A percentile compares a stretch with the other conserved stretches of the same genome.
Evolutionary conservation across 2,113 vertebrate species (phyloP).

Genomic region (Archocentrus centrarchus): DNA sequence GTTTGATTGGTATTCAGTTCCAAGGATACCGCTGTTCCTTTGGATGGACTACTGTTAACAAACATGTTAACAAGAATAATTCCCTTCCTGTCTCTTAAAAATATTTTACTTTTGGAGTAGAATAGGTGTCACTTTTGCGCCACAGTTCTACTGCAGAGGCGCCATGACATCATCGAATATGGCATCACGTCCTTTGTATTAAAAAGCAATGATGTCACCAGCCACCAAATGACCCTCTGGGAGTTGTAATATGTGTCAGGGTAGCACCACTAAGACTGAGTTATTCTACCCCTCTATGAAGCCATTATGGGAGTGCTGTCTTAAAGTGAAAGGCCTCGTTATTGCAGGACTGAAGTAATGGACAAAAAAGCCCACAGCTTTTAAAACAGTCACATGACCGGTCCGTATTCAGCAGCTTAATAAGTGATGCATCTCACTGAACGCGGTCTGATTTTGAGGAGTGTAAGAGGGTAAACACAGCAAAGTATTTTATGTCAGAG

Average conservation of each 20-base stretch:
- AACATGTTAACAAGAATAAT: constrained; percentile 7
- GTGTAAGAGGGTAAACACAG: not conserved
- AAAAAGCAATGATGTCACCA: constrained; percentile 74
- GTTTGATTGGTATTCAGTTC: constrained; percentile 18
- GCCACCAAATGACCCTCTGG: constrained; percentile 47
- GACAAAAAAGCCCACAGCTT: not conserved
- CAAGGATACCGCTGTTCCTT: not conserved
- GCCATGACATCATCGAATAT: constrained; percentile 68
- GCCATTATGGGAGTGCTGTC: constrained; percentile 33
- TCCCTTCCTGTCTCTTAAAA: constrained; percentile 15
- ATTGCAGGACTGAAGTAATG: constrained; percentile 31
- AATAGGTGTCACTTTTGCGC: constrained; percentile 4
- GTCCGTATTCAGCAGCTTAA: not conserved
- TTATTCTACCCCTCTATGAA: constrained; percentile 58
- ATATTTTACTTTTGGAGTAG: constrained; percentile 12
- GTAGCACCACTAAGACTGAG: constrained; percentile 63
- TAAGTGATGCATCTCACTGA: not conserved
- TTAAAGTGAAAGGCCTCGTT: constrained; percentile 29
- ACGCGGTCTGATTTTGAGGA: not conserved
- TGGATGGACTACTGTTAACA: not conserved
- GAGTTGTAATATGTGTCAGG: constrained; percentile 64
- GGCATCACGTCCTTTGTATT: constrained; percentile 53
- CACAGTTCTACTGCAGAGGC: constrained; percentile 22
- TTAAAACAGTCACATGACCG: constrained; percentile 11
- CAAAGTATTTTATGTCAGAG: not conserved